phyloP scores from a whole-genome alignment of 2,797 vertebrate species.

The Sebastes ruberrimus region DNA sequence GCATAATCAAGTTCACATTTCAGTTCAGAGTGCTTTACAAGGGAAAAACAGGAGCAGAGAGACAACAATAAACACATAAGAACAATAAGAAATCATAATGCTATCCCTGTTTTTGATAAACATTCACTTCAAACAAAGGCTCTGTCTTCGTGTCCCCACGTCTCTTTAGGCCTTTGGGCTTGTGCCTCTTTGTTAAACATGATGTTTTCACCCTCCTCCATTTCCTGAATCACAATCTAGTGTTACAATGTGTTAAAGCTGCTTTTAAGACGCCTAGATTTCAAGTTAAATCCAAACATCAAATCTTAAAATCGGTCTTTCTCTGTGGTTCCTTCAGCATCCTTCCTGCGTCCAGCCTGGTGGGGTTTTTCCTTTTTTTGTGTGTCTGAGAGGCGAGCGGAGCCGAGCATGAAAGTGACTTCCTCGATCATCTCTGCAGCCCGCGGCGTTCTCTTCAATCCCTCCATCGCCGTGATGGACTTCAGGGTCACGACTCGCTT shows the following conservation, averaged over 20 bases:
- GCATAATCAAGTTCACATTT: background rate
- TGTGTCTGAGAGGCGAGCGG: constrained; percentile 9
- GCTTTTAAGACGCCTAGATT: background rate
- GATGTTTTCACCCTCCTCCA: background rate
- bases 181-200: background rate
- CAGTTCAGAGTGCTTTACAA: background rate
- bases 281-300: background rate
- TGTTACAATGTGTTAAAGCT: background rate
- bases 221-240: background rate
- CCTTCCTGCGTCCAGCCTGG: constrained; percentile 22
- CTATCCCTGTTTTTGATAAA: background rate
- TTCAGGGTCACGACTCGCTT: constrained; percentile 62
- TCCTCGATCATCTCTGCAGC: constrained; percentile 53
- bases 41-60: no score
- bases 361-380: background rate
- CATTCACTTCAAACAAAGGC: background rate
- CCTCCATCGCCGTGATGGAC: constrained; percentile 52
- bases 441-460: constrained; percentile 42
- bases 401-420: constrained; percentile 66
- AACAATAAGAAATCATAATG: background rate
- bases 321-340: constrained; percentile 8
- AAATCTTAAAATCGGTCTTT: background rate
- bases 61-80: background rate
- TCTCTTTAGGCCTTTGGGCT: background rate
- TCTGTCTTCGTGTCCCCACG: background rate